Conservation (phyloP, 2,113 vertebrate genomes). For the Hymenochirus boettgeri region DNA sequence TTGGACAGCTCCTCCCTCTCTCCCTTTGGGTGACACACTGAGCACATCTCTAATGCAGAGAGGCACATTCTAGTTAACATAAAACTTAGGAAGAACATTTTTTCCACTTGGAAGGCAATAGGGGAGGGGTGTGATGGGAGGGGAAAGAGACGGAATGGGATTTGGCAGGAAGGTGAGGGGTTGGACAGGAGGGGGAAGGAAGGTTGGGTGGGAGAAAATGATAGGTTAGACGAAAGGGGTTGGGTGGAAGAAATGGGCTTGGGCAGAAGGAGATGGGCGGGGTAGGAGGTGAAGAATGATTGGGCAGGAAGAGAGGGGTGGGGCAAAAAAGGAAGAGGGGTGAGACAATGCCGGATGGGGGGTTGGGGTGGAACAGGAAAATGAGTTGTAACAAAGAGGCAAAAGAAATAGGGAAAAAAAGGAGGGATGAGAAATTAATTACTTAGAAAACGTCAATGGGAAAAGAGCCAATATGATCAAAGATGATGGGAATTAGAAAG, state of each 20-base stretch:
- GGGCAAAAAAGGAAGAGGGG: too few species aligned
- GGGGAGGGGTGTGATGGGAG: background rate
- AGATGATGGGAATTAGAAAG: too few species aligned
- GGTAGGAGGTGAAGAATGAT: background rate
- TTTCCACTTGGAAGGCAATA: background rate
- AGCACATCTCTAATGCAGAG: too few species aligned
- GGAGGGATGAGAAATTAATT: too few species aligned
- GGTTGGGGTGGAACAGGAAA: background rate
- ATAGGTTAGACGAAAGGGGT: background rate
- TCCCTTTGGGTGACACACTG: too few species aligned
- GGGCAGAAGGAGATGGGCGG: background rate
- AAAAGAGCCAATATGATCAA: too few species aligned
- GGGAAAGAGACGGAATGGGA: background rate
- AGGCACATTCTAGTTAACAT: too few species aligned
- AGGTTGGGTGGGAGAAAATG: background rate
- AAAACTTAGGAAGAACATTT: too few species aligned
- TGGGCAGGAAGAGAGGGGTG: background rate
- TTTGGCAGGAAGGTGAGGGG: background rate
- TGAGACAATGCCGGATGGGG: background rate
- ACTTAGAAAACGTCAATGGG: too few species aligned
- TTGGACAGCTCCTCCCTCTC: too few species aligned
- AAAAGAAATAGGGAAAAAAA: too few species aligned
- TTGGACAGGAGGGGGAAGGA: background rate
- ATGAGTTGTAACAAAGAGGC: too few species aligned
- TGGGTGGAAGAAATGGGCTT: background rate